Base-by-base conservation (phyloP, 2,113 vertebrate genomes). In the Micromys minutus region DNA sequence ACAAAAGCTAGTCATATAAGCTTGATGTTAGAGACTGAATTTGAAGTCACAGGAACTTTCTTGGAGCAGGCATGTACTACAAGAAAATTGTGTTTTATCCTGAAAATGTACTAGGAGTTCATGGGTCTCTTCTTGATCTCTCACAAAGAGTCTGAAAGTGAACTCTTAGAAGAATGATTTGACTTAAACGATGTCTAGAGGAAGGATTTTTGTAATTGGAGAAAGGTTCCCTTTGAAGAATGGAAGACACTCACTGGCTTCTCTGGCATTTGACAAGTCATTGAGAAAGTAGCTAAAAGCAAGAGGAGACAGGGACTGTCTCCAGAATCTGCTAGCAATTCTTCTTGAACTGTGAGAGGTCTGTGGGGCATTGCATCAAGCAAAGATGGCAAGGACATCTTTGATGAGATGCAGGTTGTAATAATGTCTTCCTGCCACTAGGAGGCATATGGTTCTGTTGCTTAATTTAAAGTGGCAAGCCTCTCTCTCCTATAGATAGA, bases 101-200 rank as follows among this genome's bases (percentile, higher is more conserved):
- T 95, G 57, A 10, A 94, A 96, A 71, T 89, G 61, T 39, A 87
- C 55, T 93, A 89, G 93, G 89, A 88, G 80, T 31, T 89, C 93
- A 97, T 92, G 85, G 81, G 94, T 63, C 91, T 85, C 39, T 31
- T 81, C 29, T 90, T 61, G 45, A 24, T 94, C 55, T 93, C 65
- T 92, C 87, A 61, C 95, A 94, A 93, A 90, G 76, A 65, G 2
- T 39, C 0, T 19, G 89, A 83, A 61, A 67, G 24, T 45, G n/a
- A 29, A 63, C 24, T 42, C 24, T 61, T 42, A 61, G n/a, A 36
- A 84, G 17, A 15, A 39, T 4, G 5, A 42, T 16, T 61, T 45
- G n/a, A 59, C 1, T 84, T 26, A 84, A 15, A 63, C 45, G 15
- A 83, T 2, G 47, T 34, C 29, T 0, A 36, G 61, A 94, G 0